Conservation (phyloP, 2,113 vertebrate genomes). For the Sylvicapra grimmia region DNA sequence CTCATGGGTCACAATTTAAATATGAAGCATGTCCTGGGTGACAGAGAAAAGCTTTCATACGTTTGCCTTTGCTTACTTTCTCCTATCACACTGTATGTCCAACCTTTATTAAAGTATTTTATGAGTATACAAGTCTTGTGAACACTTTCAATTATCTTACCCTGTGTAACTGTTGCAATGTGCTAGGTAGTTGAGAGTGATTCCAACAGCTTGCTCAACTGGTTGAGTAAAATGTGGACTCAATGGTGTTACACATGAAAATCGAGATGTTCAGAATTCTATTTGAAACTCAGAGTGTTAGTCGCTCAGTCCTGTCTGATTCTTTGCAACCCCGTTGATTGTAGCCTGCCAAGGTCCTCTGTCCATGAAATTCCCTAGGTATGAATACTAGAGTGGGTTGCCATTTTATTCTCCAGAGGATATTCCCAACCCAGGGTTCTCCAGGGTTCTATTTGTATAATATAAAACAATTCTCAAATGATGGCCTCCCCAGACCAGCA, state of each 20-base stretch:
- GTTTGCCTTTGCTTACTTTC: background rate
- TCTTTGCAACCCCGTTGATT: background rate
- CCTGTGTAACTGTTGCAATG: background rate
- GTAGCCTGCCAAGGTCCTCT: background rate
- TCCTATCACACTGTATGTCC: background rate
- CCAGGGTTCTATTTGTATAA: background rate
- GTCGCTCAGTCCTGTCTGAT: background rate
- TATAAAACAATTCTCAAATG: background rate
- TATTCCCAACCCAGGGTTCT: background rate
- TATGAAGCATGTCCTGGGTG: background rate
- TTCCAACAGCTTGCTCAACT: background rate
- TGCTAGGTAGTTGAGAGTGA: background rate
- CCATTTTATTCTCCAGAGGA: background rate
- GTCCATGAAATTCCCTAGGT: background rate
- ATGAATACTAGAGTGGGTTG: background rate
- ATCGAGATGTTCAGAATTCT: background rate
- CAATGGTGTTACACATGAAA: background rate
- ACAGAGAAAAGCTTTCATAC: background rate
- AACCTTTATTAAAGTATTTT: background rate
- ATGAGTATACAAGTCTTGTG: background rate
- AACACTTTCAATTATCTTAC: background rate
- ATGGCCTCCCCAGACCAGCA: background rate
- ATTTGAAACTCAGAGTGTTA: background rate
- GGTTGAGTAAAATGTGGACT: background rate
- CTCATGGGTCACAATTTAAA: background rate